Evolutionary conservation across 2,797 vertebrate species (phyloP).

Genomic region (Tiaroga cobitis): DNA sequence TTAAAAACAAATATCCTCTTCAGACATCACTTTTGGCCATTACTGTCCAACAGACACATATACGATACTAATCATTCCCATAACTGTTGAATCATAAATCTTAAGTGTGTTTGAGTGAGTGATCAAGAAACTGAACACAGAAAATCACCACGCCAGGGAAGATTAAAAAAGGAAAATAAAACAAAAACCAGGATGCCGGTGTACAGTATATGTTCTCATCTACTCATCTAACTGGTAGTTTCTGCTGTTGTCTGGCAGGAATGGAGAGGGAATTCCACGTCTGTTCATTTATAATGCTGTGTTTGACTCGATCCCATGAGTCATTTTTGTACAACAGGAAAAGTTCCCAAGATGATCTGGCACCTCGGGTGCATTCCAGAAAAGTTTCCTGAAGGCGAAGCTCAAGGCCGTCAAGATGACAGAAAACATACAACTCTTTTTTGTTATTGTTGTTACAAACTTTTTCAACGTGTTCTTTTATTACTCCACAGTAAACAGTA

Average conservation of each 20-base stretch:
- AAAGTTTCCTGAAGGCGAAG: slow-evolving; percentile 35
- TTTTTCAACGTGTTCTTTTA: background rate
- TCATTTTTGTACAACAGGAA: slow-evolving; percentile 55
- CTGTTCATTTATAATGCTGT: background rate
- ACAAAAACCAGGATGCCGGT: background rate
- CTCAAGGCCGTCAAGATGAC: background rate
- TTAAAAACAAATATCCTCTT: background rate
- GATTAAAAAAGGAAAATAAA: background rate
- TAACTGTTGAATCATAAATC: background rate
- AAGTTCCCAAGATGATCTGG: slow-evolving; percentile 55
- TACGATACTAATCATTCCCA: background rate
- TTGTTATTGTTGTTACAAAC: background rate
- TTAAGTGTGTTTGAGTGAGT: background rate
- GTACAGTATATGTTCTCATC: background rate
- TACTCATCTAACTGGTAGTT: background rate
- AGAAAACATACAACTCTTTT: background rate
- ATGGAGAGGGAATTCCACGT: slow-evolving; percentile 53
- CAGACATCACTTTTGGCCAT: background rate
- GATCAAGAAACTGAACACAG: background rate
- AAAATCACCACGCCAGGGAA: background rate
- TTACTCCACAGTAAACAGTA: background rate
- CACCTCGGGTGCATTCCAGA: slow-evolving; percentile 56
- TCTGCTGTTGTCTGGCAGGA: slow-evolving; percentile 13
- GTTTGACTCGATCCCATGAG: slow-evolving; percentile 31
- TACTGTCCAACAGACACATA: background rate